Base-by-base conservation (phyloP, 2,797 vertebrate species). In the Denticeps clupeoides region DNA sequence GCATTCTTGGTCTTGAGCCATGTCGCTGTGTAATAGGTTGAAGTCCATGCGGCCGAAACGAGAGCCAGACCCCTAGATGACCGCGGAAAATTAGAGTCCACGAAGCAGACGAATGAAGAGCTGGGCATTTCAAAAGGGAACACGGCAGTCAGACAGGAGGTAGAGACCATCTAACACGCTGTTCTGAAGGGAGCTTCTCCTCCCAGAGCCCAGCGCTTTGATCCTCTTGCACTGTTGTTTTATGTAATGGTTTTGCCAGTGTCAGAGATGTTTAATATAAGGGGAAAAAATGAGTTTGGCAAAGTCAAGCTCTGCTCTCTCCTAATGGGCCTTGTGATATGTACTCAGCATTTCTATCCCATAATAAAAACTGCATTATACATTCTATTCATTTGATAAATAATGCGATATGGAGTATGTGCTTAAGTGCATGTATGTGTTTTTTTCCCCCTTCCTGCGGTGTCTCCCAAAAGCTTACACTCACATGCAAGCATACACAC, bases 181-280 rank as follows among this genome's bases (percentile, higher is more conserved):
- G 13, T 8, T 7, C 46, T 45, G 33, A 56, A 45, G 41, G 45
- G 50, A 47, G 53, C 49, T 33, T 62, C 47, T 53, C 38, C 54
- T 62, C 54, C 50, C 40, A 12, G 10, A 18, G 4, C 37, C n/a
- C 2, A 42, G 33, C 35, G 21, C 55, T 58, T 62, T 62, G 55
- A 58, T 62, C 59, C 62, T 15, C 2, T n/a, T n/a, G n/a, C 22
- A 12, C 25, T 38, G 54, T 58, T 62, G 50, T 61, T 53, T 46
- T 42, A 62, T 33, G 32, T 56, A 56, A 56, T 53, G 55, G 53
- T 58, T 54, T 42, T 62, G 47, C 43, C 26, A 12, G 47, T 31
- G 50, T 51, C 28, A 40, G 41, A 45, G 27, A 44, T 49, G 37
- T 8, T 33, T 40, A 56, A 32, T 44, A 49, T 25, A 2, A 33